A percentile compares a stretch with the other conserved stretches of the same genome.
Conservation (phyloP, 1,140 invertebrate genomes). For the Diabrotica virgifera region DNA sequence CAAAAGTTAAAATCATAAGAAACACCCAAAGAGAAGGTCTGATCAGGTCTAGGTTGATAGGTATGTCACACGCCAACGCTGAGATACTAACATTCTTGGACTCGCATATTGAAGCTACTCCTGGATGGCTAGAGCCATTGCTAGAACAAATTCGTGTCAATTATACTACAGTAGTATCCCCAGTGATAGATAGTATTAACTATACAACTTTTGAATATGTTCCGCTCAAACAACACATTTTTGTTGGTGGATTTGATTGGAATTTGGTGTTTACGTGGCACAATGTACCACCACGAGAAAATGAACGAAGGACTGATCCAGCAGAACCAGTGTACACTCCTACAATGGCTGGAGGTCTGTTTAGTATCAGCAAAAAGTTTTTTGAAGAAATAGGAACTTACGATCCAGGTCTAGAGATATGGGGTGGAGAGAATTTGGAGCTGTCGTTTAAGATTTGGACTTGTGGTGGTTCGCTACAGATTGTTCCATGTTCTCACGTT, state of each 20-base stretch:
- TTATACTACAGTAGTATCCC: constrained; percentile 87
- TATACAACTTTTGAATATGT: constrained; percentile 87
- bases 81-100: constrained; percentile 94
- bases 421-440: constrained; percentile 97
- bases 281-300: constrained; percentile 87
- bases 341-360: constrained; percentile 87
- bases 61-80: constrained; percentile 80
- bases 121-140: constrained; percentile 94
- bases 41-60: constrained; percentile 86
- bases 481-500: constrained; percentile 97
- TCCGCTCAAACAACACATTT: constrained; percentile 80
- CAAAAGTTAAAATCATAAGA: constrained; percentile 87
- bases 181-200: constrained; percentile 90
- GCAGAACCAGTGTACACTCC: constrained; percentile 93
- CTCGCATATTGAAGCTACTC: constrained; percentile 94
- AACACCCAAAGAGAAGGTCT: constrained; percentile 84
- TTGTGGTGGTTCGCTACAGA: constrained; percentile 89
- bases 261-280: constrained; percentile 96
- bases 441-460: constrained; percentile 93
- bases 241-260: constrained; percentile 98
- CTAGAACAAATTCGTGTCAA: constrained; percentile 89
- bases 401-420: constrained; percentile 98
- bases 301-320: constrained; percentile 75
- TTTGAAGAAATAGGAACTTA: constrained; percentile 95
- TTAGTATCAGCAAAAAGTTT: constrained; percentile 72